Evolutionary conservation across 2,888 invertebrate genomes (phyloP), one percentile per base, ranked within the genome.

Genomic region (Tanypteryx hageni): DNA sequence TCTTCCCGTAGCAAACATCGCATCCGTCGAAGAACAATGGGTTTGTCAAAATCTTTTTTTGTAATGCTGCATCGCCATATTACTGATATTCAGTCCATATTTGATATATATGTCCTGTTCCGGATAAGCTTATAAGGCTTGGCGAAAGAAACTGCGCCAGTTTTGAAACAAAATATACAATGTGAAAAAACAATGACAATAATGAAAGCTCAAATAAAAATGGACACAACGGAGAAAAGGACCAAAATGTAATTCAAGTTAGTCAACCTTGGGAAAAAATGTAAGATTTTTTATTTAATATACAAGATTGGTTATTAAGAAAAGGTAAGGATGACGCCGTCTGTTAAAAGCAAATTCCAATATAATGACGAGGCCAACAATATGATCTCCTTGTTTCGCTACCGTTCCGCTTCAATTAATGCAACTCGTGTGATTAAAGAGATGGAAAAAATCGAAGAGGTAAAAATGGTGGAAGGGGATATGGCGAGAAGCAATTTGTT

Each of bases 11-110:
- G 13, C 76, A 22, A 76, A 27, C 27, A 11, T 10, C 76, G 22
- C 13, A 27, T 76, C 18, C 76, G 76, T 76, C 76, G 27, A 76
- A 76, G 76, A 76, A 76, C 76, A 76, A 76, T 76, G 18, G 76
- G 22, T 27, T 9, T 76, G 11, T 3, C 27, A 76, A 11, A 27
- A 44, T 3, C 44, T 22, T 76, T 68, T 76, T 76, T 76, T 22
- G 76, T 27, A 76, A 68, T 68, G 68, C n/a, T n/a, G 18, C 18
- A 76, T 76, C 10, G 22, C 22, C 76, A 76, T 76, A 76, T 11
- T 27, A 76, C 22, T 22, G 76, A 22, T 18, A 76, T 11, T 27
- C 76, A 18, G 13, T 27, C 27, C 27, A 76, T 76, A 76, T 76
- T 76, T 27, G 76, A 76, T 76, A 22, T 2, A 27, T 27, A 76